phyloP scores from a whole-genome alignment of 1,140 invertebrate genomes.

The Aphaenogaster ashmeadi region DNA sequence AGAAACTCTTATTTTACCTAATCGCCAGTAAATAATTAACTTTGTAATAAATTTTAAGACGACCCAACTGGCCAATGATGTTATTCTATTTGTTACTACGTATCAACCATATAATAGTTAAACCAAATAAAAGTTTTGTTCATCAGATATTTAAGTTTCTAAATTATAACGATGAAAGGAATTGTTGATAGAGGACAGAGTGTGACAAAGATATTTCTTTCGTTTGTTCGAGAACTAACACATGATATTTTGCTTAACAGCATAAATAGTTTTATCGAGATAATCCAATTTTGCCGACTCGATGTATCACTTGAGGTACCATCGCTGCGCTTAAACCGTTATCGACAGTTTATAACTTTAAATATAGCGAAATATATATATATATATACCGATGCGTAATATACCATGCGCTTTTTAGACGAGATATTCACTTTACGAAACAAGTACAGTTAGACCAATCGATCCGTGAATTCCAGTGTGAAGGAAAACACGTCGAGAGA shows the following conservation, averaged over 20 bases:
- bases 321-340: not conserved
- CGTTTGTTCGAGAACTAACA: not conserved
- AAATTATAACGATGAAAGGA: not conserved
- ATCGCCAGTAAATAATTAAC: too few species aligned
- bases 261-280: not conserved
- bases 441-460: slow-evolving; percentile 34
- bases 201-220: not conserved
- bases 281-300: not conserved
- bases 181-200: not conserved
- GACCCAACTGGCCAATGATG: too few species aligned
- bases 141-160: not conserved
- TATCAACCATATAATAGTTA: too few species aligned
- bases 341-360: not conserved
- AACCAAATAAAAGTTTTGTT: not conserved
- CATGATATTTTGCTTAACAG: not conserved
- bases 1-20: too few species aligned
- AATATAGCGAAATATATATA: slow-evolving; percentile 1
- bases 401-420: not conserved
- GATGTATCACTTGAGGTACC: not conserved
- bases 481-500: slow-evolving; percentile 48
- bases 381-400: too few species aligned
- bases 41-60: too few species aligned
- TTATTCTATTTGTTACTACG: too few species aligned
- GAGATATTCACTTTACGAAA: slow-evolving; percentile 29
- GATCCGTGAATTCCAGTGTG: slow-evolving; percentile 42